phyloP scores from a whole-genome alignment of 2,888 invertebrate species.

The Drosophila paracracens region DNA sequence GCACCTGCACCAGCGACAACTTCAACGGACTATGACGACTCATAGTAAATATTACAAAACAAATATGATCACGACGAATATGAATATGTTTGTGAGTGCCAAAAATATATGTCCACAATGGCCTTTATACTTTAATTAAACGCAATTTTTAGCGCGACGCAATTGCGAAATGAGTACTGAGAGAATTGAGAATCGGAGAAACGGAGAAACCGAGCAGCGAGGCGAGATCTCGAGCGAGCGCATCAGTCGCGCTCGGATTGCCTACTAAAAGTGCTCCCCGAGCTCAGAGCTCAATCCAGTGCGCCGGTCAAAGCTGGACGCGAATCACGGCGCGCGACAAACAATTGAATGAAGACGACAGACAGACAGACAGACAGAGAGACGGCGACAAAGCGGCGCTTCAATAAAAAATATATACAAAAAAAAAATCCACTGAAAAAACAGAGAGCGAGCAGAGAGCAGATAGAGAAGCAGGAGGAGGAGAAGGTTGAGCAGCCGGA shows the following conservation, averaged over 20 bases:
- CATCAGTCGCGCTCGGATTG: slow-evolving; percentile 78
- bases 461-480: background rate
- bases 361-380: background rate
- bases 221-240: slow-evolving; percentile 60
- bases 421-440: slow-evolving; percentile 2
- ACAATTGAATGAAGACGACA: slow-evolving; percentile 66
- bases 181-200: slow-evolving; percentile 14
- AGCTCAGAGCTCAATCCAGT: slow-evolving; percentile 24
- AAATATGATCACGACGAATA: slow-evolving; percentile 18
- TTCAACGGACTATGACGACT: slow-evolving; percentile 66
- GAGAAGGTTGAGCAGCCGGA: background rate
- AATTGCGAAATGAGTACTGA: slow-evolving; percentile 57
- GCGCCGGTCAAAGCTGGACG: slow-evolving; percentile 54
- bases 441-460: background rate
- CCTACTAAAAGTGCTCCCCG: slow-evolving; percentile 68
- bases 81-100: background rate
- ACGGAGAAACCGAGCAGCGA: slow-evolving; percentile 15
- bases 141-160: slow-evolving; percentile 75
- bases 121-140: slow-evolving; percentile 79
- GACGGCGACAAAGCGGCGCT: slow-evolving; percentile 44
- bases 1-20: slow-evolving; percentile 72
- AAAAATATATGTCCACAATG: slow-evolving; percentile 41
- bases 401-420: slow-evolving; percentile 27
- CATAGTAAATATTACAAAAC: slow-evolving; percentile 41
- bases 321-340: slow-evolving; percentile 77